Base-by-base conservation (phyloP, 1,140 invertebrate species). In the Zaprionus lachaisei region DNA sequence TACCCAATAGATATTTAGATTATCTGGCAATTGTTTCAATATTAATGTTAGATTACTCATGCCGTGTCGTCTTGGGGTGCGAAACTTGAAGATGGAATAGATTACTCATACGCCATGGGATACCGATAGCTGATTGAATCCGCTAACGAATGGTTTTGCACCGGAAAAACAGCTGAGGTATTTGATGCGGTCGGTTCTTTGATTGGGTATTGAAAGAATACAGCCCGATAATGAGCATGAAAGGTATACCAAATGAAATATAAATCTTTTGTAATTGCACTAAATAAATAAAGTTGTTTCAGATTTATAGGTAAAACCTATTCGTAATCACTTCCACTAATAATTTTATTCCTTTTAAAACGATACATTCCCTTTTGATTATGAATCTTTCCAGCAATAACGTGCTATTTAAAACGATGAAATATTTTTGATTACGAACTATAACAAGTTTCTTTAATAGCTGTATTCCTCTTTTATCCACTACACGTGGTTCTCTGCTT, bases 21-120 rank as follows among this genome's bases (percentile, higher is more conserved):
- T 56, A 49, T 72, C 67, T 82, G 71, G 76, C 55, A 75, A 71
- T 72, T 83, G 81, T 83, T 75, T 76, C 56, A 62, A 80, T 56
- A 79, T 83, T 44, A 78, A 79, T 83, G 67, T 49, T 49, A 69
- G 37, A 81, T 83, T 83, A 80, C 81, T 83, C 81, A 83, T 83
- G 63, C 77, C 56, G 22, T 72, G 61, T 54, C 71, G 24, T 14
- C 37, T 54, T 17, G 38, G 24, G 24, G 22, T 34, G 67, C 26
- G 60, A 58, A 57, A 82, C 17, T 9, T n/a, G 41, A 64, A 60
- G 57, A 28, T 51, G 24, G 44, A 34, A 63, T 41, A 28, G 41
- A 81, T 81, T 81, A 72, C 79, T 81, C 79, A 81, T 57, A 51
- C 62, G 5, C 22, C 15, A 62, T 60, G 54, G 69, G 56, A 26